phyloP scores from a whole-genome alignment of 2,797 vertebrate genomes.

The Discoglossus pictus region DNA sequence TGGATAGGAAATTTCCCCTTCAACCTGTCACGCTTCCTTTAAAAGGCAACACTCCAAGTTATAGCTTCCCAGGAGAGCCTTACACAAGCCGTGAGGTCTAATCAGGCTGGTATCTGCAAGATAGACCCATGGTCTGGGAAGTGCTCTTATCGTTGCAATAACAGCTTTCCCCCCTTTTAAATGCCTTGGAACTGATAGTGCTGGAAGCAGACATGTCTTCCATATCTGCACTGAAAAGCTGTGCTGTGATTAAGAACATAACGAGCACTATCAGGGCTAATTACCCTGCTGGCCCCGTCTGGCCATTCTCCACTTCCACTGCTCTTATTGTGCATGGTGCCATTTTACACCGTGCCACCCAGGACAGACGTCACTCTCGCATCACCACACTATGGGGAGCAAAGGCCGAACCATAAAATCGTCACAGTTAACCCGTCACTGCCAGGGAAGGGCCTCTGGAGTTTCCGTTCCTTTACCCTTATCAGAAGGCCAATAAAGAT shows the following conservation, averaged over 20 bases:
- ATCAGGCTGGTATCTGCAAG: slow-evolving; percentile 30
- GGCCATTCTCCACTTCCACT: neutral
- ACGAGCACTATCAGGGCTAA: slow-evolving; percentile 6
- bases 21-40: slow-evolving; percentile 10
- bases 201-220: neutral
- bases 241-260: slow-evolving; percentile 24
- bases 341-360: too few species aligned
- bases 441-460: neutral
- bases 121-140: slow-evolving; percentile 25
- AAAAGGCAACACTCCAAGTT: slow-evolving; percentile 16
- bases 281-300: neutral
- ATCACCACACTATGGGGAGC: neutral
- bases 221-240: slow-evolving; percentile 19
- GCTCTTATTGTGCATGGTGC: neutral
- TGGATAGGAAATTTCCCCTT: neutral
- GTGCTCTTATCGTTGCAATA: slow-evolving; percentile 35
- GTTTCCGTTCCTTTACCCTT: neutral
- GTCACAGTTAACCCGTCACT: slow-evolving; percentile 2
- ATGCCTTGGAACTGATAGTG: neutral
- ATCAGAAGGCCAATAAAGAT: too few species aligned
- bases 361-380: slow-evolving; percentile 5
- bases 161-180: slow-evolving; percentile 21
- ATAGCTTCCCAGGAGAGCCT: slow-evolving; percentile 7
- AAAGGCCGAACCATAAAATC: slow-evolving; percentile 25
- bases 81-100: neutral